A percentile compares a stretch with the other conserved stretches of the same genome.
These are phyloP conservation scores for Panagrolaimus sp. DNA, from an alignment of 1,140 invertebrate genomes.

Conservation along the genomic window DNA sequence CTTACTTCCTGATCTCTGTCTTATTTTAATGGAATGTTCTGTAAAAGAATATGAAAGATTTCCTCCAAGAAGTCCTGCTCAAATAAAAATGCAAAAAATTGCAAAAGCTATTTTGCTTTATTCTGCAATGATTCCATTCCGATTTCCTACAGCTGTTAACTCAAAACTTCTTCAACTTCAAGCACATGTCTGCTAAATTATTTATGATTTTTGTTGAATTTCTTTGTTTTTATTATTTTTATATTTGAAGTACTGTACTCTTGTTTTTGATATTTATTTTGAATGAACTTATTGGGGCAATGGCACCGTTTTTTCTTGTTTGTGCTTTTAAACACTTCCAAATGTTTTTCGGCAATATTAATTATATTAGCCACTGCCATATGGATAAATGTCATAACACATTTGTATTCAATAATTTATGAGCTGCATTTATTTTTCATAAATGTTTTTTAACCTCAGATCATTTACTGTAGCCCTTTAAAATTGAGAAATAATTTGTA, in stretches of 20 bases:
- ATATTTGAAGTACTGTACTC: not conserved
- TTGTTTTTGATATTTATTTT: constrained; percentile 6
- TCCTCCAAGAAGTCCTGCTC: not conserved
- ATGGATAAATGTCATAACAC: too few species aligned
- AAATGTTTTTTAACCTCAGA: too few species aligned
- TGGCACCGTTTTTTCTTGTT: too few species aligned
- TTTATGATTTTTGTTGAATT: not conserved
- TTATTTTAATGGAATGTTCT: constrained; percentile 30
- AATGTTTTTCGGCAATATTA: too few species aligned
- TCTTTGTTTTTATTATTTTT: not conserved
- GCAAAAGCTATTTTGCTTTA: constrained; percentile 39
- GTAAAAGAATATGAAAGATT: constrained; percentile 25
- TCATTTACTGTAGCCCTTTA: too few species aligned
- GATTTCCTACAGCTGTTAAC: constrained; percentile 38
- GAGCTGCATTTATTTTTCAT: too few species aligned
- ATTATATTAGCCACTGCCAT: too few species aligned
- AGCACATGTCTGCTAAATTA: not conserved
- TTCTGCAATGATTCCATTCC: constrained; percentile 33
- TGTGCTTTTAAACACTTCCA: too few species aligned
- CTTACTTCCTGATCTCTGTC: constrained; percentile 33
- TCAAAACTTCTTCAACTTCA: constrained; percentile 40
- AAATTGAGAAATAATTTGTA: too few species aligned
- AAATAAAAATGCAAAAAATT: constrained; percentile 14
- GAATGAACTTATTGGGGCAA: too few species aligned
- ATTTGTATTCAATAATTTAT: too few species aligned